Evolutionary conservation across 1,140 invertebrate genomes (phyloP).

Genomic region (Ceratosolen fusciceps): DNA sequence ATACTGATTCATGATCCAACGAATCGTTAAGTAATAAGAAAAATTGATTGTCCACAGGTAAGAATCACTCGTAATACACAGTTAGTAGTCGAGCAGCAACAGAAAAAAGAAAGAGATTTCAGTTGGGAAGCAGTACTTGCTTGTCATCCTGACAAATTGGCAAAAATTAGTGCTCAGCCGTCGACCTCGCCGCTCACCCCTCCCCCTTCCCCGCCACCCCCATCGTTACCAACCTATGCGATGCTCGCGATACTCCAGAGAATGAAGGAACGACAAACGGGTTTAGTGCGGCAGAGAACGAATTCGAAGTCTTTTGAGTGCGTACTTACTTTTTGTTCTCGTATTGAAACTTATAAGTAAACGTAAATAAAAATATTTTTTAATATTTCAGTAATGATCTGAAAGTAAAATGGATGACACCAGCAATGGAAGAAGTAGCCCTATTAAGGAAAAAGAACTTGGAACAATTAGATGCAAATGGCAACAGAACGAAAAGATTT

Average conservation of each 20-base stretch:
- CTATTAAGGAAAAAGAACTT: conserved; percentile 57
- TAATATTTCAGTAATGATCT: conserved; percentile 56
- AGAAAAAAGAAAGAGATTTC: conserved; percentile 58
- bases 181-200: conserved; percentile 61
- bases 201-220: conserved; percentile 60
- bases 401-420: conserved; percentile 67
- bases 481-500: conserved; percentile 49
- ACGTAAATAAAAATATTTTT: not conserved
- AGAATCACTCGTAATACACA: conserved; percentile 68
- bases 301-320: conserved; percentile 62
- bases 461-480: conserved; percentile 21
- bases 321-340: conserved; percentile 46
- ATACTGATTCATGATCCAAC: too few species aligned
- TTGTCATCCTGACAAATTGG: conserved; percentile 68
- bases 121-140: conserved; percentile 69
- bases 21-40: not conserved
- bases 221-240: conserved; percentile 70
- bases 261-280: conserved; percentile 66
- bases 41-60: conserved; percentile 53
- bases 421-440: conserved; percentile 67
- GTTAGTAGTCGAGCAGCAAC: conserved; percentile 48
- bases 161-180: conserved; percentile 64
- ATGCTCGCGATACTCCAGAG: conserved; percentile 71
- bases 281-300: conserved; percentile 55
- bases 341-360: not conserved